A percentile compares a stretch with the other conserved stretches of the same genome.
These are phyloP conservation scores for Myopa testacea DNA, from an alignment of 2,888 invertebrate genomes.

Conservation along the genomic window DNA sequence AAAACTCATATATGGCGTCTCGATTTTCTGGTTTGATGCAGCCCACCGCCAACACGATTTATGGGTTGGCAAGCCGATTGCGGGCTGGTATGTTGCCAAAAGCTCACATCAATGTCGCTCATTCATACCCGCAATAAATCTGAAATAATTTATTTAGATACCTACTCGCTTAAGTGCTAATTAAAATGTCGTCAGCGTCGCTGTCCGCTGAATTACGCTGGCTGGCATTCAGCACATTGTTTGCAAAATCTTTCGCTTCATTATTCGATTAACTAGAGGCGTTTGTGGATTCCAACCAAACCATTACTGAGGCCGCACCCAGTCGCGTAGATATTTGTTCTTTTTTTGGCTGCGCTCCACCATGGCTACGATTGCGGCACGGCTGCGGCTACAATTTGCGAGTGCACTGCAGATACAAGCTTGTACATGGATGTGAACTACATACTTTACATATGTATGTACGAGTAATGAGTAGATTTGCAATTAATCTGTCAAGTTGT, in stretches of 20 bases:
- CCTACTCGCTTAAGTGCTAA: constrained; percentile 10
- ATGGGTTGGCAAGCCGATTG: background rate
- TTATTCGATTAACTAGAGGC: constrained; percentile 26
- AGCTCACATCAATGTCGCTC: background rate
- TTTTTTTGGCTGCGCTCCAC: constrained; percentile 38
- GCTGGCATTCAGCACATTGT: constrained; percentile 13
- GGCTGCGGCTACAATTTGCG: constrained; percentile 16
- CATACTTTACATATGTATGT: constrained; percentile 19
- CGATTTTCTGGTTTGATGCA: constrained; percentile 2
- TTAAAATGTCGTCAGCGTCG: constrained; percentile 14
- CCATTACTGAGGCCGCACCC: constrained; percentile 43
- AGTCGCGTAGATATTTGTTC: constrained; percentile 44
- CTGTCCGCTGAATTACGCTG: constrained; percentile 13
- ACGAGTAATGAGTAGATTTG: constrained; percentile 25
- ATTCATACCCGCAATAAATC: background rate
- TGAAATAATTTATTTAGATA: background rate
- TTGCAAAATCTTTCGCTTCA: constrained; percentile 20
- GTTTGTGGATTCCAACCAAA: constrained; percentile 45
- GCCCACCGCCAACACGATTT: background rate
- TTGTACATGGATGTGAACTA: constrained; percentile 12
- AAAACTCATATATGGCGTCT: background rate
- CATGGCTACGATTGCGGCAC: constrained; percentile 16
- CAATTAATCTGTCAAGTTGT: constrained; percentile 13
- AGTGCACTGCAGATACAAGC: constrained; percentile 31
- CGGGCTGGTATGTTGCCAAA: background rate